Evolutionary conservation across 2,113 vertebrate species (phyloP).

Genomic region (Rhizomys pruinosus): DNA sequence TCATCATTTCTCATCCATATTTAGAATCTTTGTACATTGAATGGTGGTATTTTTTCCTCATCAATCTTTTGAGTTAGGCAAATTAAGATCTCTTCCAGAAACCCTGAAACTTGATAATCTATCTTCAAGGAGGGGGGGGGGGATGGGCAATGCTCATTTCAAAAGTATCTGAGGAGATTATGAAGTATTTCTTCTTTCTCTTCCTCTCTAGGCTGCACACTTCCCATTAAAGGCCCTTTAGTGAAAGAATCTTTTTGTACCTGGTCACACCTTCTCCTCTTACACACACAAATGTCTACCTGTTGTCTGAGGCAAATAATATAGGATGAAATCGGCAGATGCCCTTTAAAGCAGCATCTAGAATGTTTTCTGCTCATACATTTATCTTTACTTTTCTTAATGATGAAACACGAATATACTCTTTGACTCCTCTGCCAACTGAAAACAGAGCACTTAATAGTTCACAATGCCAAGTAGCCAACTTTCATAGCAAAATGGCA

Average conservation of each 20-base stretch:
- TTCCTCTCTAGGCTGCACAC: too few relatives aligned
- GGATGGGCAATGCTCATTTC: fast-evolving
- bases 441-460: conserved; percentile 36
- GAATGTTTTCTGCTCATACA: not conserved
- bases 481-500: conserved; percentile 20
- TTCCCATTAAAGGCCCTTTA: not conserved
- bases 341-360: not conserved
- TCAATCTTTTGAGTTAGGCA: not conserved
- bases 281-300: not conserved
- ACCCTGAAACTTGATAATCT: not conserved
- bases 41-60: not conserved
- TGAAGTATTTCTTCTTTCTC: not conserved
- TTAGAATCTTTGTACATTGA: not conserved
- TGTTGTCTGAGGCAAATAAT: not conserved
- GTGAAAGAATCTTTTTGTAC: not conserved
- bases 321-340: not conserved
- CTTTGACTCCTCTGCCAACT: not conserved
- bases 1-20: not conserved
- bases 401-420: not conserved
- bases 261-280: not conserved
- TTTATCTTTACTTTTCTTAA: conserved; percentile 38
- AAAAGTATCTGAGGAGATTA: not conserved
- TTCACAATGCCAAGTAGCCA: not conserved
- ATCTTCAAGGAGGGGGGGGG: not conserved
- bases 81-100: not conserved